Conservation (phyloP, 37 sponge, comb jelly and placozoan species). For the Hexactinellida sp. region DNA sequence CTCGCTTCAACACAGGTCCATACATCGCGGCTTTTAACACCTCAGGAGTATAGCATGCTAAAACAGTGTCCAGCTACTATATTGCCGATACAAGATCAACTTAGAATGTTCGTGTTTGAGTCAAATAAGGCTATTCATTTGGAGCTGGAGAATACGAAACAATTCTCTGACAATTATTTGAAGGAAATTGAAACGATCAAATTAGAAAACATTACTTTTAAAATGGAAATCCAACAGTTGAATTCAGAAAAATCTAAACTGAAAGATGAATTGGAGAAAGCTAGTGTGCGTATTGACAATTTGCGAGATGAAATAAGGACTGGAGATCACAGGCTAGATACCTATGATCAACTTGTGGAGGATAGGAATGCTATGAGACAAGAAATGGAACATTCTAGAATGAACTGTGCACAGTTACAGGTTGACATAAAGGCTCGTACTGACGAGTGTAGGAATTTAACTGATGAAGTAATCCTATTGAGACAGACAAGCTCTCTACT, state of each 20-base stretch:
- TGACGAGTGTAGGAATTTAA: not conserved
- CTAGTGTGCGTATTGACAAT: not conserved
- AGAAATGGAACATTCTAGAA: not conserved
- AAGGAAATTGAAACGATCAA: not conserved
- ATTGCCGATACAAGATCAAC: not conserved
- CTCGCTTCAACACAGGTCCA: not conserved
- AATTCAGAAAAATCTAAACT: not conserved
- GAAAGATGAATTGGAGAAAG: not conserved
- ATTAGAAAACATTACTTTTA: not conserved
- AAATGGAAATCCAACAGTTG: not conserved
- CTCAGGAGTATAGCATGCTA: not conserved
- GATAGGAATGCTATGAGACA: not conserved
- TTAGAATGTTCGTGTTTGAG: not conserved
- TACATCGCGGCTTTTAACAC: constrained; percentile 1
- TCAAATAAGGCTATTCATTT: not conserved
- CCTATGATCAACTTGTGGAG: not conserved
- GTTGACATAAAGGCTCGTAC: not conserved
- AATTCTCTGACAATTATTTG: not conserved
- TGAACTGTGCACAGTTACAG: not conserved
- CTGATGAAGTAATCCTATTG: not conserved
- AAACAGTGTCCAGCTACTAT: not conserved
- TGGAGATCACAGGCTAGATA: not conserved
- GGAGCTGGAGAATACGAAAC: not conserved
- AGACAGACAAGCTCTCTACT: constrained; percentile 42
- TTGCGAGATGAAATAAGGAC: not conserved